Conservation (phyloP, 2,113 vertebrate genomes). For the Heliornis fulica region DNA sequence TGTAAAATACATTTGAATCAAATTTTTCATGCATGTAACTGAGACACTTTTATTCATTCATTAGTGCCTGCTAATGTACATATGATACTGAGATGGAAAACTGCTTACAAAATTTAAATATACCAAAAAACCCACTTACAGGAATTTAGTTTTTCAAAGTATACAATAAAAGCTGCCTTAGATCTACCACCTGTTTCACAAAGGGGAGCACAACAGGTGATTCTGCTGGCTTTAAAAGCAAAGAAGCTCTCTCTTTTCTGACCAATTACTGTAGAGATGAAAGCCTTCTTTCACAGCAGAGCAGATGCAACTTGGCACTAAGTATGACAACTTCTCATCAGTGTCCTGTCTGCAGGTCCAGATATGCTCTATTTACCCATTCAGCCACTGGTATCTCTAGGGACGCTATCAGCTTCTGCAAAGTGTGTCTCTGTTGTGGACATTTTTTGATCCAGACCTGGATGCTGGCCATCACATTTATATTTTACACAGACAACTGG, state of each 20-base stretch:
- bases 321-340: not conserved
- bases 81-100: not conserved
- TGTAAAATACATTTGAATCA: not conserved
- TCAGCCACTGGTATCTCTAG: not conserved
- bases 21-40: not conserved
- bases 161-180: not conserved
- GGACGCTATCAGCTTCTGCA: not conserved
- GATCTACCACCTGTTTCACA: not conserved
- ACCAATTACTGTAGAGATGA: not conserved
- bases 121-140: not conserved
- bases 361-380: not conserved
- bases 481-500: not conserved
- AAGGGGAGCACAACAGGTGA: not conserved
- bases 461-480: not conserved
- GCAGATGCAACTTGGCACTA: not conserved
- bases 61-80: not conserved
- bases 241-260: not conserved
- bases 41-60: not conserved
- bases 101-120: not conserved
- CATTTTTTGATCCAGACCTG: not conserved
- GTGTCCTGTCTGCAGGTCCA: not conserved
- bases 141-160: not conserved
- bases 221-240: not conserved
- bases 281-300: conserved; percentile 1
- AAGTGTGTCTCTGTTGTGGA: not conserved